These are phyloP conservation scores for Pomacea canaliculata DNA, from an alignment of 2,888 invertebrate genomes.

Conservation along the genomic window DNA sequence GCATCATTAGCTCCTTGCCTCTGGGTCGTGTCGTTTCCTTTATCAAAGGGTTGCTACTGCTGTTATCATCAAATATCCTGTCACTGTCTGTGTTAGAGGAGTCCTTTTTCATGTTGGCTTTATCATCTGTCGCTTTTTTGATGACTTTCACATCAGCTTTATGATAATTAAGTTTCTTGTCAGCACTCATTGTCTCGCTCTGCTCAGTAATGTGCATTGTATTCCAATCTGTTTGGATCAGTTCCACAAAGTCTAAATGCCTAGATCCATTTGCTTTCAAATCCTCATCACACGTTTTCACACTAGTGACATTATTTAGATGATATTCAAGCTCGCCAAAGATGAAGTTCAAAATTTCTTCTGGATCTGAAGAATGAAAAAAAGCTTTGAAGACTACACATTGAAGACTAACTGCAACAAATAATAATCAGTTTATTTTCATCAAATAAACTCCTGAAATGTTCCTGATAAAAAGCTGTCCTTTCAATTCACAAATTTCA, in stretches of 20 bases:
- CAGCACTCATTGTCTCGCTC: too few relatives aligned
- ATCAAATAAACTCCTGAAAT: neutral
- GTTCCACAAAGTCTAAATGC: too few relatives aligned
- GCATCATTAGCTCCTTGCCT: constrained; percentile 14
- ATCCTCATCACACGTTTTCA: neutral
- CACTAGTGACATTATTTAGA: neutral
- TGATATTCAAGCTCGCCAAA: constrained; percentile 35
- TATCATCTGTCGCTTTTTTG: constrained; percentile 11
- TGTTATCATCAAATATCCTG: neutral
- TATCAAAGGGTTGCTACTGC: neutral
- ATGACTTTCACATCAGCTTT: neutral
- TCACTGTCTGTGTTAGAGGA: neutral
- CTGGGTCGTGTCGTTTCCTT: constrained; percentile 1
- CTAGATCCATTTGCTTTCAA: neutral
- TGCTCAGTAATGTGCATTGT: too few relatives aligned
- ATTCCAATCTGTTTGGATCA: too few relatives aligned
- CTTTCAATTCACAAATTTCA: neutral
- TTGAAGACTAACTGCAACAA: too few relatives aligned
- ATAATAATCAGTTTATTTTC: too few relatives aligned
- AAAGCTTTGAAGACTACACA: too few relatives aligned
- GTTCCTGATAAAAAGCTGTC: neutral
- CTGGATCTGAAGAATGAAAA: constrained; percentile 38
- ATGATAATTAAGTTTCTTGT: too few relatives aligned
- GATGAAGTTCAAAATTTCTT: constrained; percentile 40
- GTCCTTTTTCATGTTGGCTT: neutral